These are phyloP conservation scores for Lucifuga dentata DNA, from an alignment of 2,113 vertebrate species.

Conservation along the genomic window DNA sequence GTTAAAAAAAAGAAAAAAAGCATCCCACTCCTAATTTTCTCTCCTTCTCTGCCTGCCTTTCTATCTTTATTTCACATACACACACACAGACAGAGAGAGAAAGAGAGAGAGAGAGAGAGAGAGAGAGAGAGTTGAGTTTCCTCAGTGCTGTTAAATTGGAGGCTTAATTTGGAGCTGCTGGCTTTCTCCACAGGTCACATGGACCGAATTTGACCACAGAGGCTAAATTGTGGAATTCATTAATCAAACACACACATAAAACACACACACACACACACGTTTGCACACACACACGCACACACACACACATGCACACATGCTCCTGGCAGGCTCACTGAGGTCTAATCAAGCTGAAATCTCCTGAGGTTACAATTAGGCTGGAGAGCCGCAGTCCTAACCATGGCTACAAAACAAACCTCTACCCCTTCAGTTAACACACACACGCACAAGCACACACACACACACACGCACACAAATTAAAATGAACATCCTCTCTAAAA, in stretches of 20 bases:
- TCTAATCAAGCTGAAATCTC: conserved; percentile 69
- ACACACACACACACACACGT: conserved; percentile 17
- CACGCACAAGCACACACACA: conserved; percentile 38
- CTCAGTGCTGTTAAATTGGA: conserved; percentile 66
- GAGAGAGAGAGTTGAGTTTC: conserved; percentile 21
- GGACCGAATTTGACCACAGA: conserved; percentile 62
- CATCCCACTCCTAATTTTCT: conserved; percentile 18
- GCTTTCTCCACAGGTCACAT: conserved; percentile 68
- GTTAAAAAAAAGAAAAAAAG: conserved; percentile 26
- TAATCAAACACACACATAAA: conserved; percentile 56
- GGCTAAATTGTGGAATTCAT: conserved; percentile 68
- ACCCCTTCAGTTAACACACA: conserved; percentile 26
- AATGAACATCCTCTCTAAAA: no score
- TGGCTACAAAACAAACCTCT: conserved; percentile 41
- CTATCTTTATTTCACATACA: neutral
- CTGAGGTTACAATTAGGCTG: conserved; percentile 68
- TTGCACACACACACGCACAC: conserved; percentile 10
- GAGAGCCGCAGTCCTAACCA: conserved; percentile 46
- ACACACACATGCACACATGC: conserved; percentile 12
- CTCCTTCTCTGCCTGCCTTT: neutral
- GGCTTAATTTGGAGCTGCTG: conserved; percentile 63
- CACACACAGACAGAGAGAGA: conserved; percentile 2
- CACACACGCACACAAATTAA: no score
- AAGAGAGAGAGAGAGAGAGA: conserved; percentile 15
- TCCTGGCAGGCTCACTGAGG: conserved; percentile 50